These are phyloP conservation scores for Rattus rattus DNA, from an alignment of 2,113 vertebrate species.

Conservation along the genomic window DNA sequence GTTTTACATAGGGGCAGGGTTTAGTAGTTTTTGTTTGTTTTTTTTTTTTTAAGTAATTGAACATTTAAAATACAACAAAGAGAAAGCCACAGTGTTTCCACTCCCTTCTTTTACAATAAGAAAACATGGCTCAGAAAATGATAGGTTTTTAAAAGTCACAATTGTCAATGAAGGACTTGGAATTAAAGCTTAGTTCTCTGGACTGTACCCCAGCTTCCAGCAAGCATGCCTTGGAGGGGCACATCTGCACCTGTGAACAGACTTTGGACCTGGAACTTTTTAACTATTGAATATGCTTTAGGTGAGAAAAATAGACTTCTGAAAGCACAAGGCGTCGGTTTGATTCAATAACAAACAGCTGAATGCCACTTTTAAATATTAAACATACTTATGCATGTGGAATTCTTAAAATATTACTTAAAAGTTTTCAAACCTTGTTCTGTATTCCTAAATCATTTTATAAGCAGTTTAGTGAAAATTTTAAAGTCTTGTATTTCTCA, in stretches of 20 bases:
- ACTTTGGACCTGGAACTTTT: background rate
- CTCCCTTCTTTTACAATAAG: constrained; percentile 8
- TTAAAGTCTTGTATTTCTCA: constrained; percentile 40
- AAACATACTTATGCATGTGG: constrained; percentile 42
- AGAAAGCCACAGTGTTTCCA: constrained; percentile 20
- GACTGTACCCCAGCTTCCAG: background rate
- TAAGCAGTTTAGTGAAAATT: constrained; percentile 37
- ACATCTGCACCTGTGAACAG: background rate
- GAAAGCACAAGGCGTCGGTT: constrained; percentile 22
- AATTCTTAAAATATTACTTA: constrained; percentile 52
- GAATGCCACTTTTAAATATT: constrained; percentile 32
- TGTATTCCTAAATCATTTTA: constrained; percentile 49
- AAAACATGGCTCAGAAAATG: background rate
- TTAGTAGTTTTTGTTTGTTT: background rate
- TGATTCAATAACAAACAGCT: constrained; percentile 39
- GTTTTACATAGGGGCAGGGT: background rate
- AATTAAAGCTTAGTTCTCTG: background rate
- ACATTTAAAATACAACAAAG: constrained; percentile 23
- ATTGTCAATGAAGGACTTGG: background rate
- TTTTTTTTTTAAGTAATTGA: background rate
- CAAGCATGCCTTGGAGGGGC: background rate
- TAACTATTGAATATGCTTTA: background rate
- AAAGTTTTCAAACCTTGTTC: constrained; percentile 56
- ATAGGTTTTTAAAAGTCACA: constrained; percentile 24
- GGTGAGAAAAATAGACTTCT: constrained; percentile 6